Base-by-base conservation (phyloP, 2,113 vertebrate species). In the Melanotaenia duboulayi region DNA sequence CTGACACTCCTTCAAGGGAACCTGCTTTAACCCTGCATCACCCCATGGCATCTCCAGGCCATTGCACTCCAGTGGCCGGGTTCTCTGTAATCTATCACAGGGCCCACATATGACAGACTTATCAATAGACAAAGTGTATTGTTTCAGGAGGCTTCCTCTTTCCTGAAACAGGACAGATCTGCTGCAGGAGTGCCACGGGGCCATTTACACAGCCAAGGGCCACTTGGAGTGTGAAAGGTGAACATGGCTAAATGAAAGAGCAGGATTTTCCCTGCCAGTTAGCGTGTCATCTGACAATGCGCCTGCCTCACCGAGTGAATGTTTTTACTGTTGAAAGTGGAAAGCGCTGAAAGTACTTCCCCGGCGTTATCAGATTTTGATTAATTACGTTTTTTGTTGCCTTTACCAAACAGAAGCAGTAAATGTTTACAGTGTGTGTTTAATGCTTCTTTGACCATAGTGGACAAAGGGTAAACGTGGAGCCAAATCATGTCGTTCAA, bases 91-190 rank as follows among this genome's bases (percentile, higher is more conserved):
- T 89, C 81, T 78, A 77, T 92, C 87, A 91, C 46, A 56, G 64
- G 65, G 23, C 65, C 70, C 79, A 75, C 79, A 82, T 83, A 85
- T 88, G 81, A 89, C 80, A 85, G 80, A 78, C 86, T 90, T 93
- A 91, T 91, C 90, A 89, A 80, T 68, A 64, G 72, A 70, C 68
- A 28, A 77, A 75, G 79, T 74, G 62, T 92, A 90, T 93, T 94
- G 77, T 94, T 93, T 92, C 90, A 91, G 90, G 66, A 84, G 68
- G 89, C 86, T 94, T 94, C 93, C 93, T 92, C 82, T 91, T 94
- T 93, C 93, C 93, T 92, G 89, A 71, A 48, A 40, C 42, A 73
- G 84, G 75, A 80, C 84, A 67, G 77, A 77, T 52, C 67, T 76
- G 65, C 59, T 65, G 67, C 16, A 6, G 39, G 69, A 61, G 35